Percentiles rank a stretch among this genome's conserved stretches.
Evolutionary conservation across 2,113 vertebrate species (phyloP).

Genomic region (Zonotrichia leucophrys): DNA sequence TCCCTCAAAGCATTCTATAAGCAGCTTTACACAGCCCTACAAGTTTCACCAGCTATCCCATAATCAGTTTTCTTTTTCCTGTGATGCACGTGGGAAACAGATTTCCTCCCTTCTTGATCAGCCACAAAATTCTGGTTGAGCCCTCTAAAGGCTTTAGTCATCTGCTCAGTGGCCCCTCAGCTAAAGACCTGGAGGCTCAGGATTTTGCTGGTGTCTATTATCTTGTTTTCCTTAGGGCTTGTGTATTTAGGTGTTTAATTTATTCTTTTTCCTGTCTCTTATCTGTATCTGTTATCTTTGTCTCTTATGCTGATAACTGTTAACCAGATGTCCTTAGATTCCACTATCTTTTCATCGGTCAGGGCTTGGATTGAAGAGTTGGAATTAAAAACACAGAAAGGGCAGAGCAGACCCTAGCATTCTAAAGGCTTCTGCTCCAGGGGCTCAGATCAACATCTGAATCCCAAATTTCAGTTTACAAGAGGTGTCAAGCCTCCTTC

Average conservation of each 20-base stretch:
- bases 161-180: background rate
- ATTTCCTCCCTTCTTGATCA: background rate
- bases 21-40: background rate
- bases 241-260: constrained; percentile 6
- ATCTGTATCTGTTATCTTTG: constrained; percentile 10
- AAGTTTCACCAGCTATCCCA: background rate
- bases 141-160: background rate
- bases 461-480: background rate
- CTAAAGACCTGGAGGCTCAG: background rate
- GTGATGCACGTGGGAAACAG: background rate
- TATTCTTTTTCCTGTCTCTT: constrained; percentile 16
- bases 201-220: background rate
- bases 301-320: background rate
- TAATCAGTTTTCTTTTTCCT: background rate
- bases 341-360: background rate
- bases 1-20: background rate
- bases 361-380: background rate
- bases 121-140: background rate
- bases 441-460: background rate
- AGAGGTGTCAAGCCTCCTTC: background rate
- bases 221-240: constrained; percentile 7
- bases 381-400: background rate
- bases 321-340: constrained; percentile 1
- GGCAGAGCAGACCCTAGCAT: background rate
- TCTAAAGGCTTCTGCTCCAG: background rate